These are phyloP conservation scores for Phainopepla nitens DNA, from an alignment of 2,113 vertebrate species.

Conservation along the genomic window DNA sequence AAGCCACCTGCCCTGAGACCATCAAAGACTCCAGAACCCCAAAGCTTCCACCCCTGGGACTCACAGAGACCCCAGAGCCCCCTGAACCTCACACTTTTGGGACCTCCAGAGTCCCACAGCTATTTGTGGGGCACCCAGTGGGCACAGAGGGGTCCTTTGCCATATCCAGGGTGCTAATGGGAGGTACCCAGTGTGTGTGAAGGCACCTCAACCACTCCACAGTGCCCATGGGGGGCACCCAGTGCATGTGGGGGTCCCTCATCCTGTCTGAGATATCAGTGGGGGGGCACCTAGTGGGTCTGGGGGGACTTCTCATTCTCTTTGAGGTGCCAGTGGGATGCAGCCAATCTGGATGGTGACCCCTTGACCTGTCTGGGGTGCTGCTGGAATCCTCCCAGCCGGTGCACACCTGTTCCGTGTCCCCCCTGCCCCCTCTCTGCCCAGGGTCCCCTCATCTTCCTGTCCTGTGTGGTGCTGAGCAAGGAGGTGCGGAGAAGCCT, in stretches of 20 bases:
- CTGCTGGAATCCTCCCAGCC: background rate
- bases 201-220: background rate
- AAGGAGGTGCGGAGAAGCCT: slow-evolving; percentile 87
- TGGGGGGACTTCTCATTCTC: background rate
- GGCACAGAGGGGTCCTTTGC: background rate
- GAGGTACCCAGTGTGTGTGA: background rate
- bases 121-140: background rate
- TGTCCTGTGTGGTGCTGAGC: slow-evolving; percentile 86
- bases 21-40: too few species aligned
- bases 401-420: background rate
- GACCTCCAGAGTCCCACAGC: background rate
- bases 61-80: background rate
- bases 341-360: background rate
- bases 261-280: too few species aligned
- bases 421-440: background rate
- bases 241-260: background rate
- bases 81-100: background rate
- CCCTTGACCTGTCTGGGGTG: background rate
- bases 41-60: too few species aligned
- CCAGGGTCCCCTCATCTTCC: slow-evolving; percentile 90
- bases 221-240: background rate
- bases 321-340: background rate
- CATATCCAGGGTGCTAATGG: background rate
- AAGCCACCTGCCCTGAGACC: too few species aligned
- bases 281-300: too few species aligned